Percentiles rank a stretch among this genome's conserved stretches.
These are phyloP conservation scores for Upupa epops DNA, from an alignment of 2,113 vertebrate genomes.

Conservation along the genomic window DNA sequence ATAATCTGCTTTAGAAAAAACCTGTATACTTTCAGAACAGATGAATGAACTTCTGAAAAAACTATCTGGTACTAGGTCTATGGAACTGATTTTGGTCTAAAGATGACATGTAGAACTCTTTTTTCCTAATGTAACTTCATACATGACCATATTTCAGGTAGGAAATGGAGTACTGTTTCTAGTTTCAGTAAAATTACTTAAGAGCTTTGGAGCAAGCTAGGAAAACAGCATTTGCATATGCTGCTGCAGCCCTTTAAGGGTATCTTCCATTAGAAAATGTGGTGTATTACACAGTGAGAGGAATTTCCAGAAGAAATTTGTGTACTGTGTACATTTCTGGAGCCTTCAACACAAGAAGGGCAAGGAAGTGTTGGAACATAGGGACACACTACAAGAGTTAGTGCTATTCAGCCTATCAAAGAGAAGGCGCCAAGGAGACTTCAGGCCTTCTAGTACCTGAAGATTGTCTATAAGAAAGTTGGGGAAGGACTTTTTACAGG, in stretches of 20 bases:
- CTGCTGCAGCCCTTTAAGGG: background rate
- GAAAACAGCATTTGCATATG: background rate
- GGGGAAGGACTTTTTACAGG: no score
- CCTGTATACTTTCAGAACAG: background rate
- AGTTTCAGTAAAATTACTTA: background rate
- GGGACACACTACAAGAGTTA: no score
- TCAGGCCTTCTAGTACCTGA: no score
- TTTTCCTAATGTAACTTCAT: background rate
- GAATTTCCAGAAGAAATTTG: no score
- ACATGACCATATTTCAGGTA: background rate
- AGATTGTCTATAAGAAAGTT: no score
- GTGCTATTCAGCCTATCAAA: no score
- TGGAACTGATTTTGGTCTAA: background rate
- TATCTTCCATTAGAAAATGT: background rate
- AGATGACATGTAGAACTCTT: background rate
- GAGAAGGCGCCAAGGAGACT: no score
- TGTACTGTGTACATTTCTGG: no score
- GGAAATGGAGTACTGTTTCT: background rate
- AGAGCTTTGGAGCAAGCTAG: background rate
- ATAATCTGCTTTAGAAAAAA: background rate
- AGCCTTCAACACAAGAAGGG: no score
- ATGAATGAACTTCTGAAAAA: background rate
- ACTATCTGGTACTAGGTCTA: background rate
- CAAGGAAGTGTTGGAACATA: no score
- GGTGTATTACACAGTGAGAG: background rate